A percentile compares a stretch with the other conserved stretches of the same genome.
These are phyloP conservation scores for Xiphophorus birchmanni DNA, from an alignment of 2,797 vertebrate genomes.

Conservation along the genomic window DNA sequence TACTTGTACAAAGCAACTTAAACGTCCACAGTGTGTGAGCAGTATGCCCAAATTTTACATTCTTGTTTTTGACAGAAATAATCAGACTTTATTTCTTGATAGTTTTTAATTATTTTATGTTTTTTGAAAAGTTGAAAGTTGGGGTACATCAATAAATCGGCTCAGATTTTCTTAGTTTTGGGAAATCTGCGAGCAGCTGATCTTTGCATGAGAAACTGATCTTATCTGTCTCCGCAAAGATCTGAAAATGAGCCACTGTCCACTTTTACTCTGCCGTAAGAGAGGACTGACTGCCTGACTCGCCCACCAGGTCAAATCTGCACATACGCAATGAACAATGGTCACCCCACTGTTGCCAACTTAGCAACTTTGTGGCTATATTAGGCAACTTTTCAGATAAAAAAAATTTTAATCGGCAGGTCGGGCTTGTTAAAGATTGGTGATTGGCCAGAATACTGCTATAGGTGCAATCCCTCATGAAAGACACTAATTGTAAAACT, in stretches of 20 bases:
- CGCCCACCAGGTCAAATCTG: neutral
- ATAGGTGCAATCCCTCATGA: neutral
- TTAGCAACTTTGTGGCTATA: no score
- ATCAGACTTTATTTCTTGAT: constrained; percentile 8
- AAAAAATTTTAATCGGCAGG: neutral
- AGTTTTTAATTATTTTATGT: neutral
- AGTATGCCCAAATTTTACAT: neutral
- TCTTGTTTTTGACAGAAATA: constrained; percentile 3
- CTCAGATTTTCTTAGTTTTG: neutral
- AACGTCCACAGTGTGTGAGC: constrained; percentile 4
- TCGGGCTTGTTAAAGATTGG: neutral
- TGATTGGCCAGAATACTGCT: neutral
- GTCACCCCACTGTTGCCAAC: neutral
- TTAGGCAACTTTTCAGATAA: neutral
- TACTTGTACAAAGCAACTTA: constrained; percentile 22
- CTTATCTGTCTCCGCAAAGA: no score
- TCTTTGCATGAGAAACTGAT: neutral
- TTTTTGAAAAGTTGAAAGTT: neutral
- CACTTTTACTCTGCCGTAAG: neutral
- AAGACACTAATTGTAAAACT: constrained; percentile 4
- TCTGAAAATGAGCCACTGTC: neutral
- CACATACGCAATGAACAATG: neutral
- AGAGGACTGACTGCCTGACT: neutral
- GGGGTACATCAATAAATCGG: neutral
- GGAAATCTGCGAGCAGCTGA: neutral